Base-by-base conservation (phyloP, 2,888 invertebrate species). In the Microplitis deprimator region DNA sequence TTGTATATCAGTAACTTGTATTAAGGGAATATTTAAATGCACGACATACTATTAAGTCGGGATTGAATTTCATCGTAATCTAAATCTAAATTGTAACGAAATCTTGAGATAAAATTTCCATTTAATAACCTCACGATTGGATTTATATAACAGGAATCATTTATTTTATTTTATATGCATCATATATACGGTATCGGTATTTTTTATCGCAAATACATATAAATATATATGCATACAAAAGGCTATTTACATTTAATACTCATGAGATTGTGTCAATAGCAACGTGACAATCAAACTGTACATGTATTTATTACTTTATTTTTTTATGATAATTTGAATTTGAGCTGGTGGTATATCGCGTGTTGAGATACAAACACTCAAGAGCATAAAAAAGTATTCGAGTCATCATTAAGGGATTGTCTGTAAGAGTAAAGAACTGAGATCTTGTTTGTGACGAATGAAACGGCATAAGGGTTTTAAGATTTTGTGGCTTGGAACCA, bases 371-470 rank as follows among this genome's bases (percentile, higher is more conserved):
- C 29, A 29, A 29, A 29, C 3, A 29, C 2, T 29, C 4, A 20
- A 20, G 29, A 29, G 29, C 29, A 29, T 29, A 29, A 29, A 29
- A 29, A 29, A 29, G 29, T 29, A 29, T 29, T 4, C 29, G 29
- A 29, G 29, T 29, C 29, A 29, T 29, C 29, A 29, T 29, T 29
- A 29, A 29, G 29, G 29, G 29, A 29, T 29, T 29, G 29, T 29
- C 29, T 29, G 29, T 29, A 29, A 29, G 50, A 5, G 50, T 5
- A 50, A 50, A 8, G 10, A 50, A 5, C 8, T 2, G 50, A 50
- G 29, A 29, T 29, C 5, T 13, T 50, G 50, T 50, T 13, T 50
- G 50, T 77, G 77, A 77, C 69, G 77, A 77, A 77, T 77, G 77
- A 64, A 62, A 73, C 64, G 50, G 77, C 62, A 29, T 29, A 29